phyloP scores from a whole-genome alignment of 2,888 invertebrate genomes.

The Beris chalybata region DNA sequence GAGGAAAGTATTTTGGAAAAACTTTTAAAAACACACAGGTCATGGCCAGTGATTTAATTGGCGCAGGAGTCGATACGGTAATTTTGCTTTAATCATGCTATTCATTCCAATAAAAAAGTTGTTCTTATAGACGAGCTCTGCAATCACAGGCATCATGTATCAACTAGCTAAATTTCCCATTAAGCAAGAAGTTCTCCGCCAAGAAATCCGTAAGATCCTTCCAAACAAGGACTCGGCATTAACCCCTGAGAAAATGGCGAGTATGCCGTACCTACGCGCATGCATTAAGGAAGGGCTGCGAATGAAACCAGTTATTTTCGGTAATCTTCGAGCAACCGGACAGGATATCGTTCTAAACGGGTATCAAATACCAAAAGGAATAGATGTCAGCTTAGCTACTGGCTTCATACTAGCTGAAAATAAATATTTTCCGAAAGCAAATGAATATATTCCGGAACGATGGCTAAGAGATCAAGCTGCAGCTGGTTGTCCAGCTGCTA shows the following conservation, averaged over 20 bases:
- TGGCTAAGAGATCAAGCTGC: conserved; percentile 62
- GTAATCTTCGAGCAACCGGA: conserved; percentile 61
- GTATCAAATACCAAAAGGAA: conserved; percentile 66
- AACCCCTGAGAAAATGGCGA: conserved; percentile 56
- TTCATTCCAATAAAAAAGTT: not conserved
- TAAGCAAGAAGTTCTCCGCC: conserved; percentile 65
- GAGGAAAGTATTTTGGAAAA: conserved; percentile 65
- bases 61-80: conserved; percentile 75
- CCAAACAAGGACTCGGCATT: conserved; percentile 54
- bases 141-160: conserved; percentile 61
- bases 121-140: conserved; percentile 55
- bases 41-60: conserved; percentile 72
- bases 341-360: conserved; percentile 65
- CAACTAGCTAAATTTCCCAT: conserved; percentile 64
- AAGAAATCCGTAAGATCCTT: conserved; percentile 60
- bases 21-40: conserved; percentile 64
- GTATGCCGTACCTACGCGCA: conserved; percentile 67
- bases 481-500: conserved; percentile 42
- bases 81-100: conserved; percentile 40
- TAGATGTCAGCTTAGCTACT: conserved; percentile 75
- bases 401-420: conserved; percentile 63
- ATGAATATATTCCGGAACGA: conserved; percentile 72
- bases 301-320: conserved; percentile 63
- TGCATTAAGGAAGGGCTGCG: conserved; percentile 75
- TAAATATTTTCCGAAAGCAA: conserved; percentile 64